Evolutionary conservation across 2,797 vertebrate species (phyloP).

Genomic region (Chelon labrosus): DNA sequence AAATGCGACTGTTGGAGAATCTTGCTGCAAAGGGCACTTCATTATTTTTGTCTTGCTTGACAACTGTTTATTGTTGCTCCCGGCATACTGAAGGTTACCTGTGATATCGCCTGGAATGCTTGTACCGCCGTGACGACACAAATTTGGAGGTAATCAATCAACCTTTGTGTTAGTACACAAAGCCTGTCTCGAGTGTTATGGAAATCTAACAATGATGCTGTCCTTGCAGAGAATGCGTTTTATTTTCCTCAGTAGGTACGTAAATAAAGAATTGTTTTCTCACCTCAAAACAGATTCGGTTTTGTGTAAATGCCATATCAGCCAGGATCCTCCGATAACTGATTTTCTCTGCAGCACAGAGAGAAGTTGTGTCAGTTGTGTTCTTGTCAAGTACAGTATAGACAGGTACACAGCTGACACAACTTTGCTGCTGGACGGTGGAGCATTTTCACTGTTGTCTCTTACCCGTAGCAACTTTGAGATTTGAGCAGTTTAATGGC

Average conservation of each 20-base stretch:
- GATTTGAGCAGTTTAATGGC: background rate
- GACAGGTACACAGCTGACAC: slow-evolving; percentile 21
- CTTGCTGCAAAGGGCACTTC: slow-evolving; percentile 68
- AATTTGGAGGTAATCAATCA: slow-evolving; percentile 86
- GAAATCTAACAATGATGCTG: slow-evolving; percentile 77
- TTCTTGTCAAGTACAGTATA: slow-evolving; percentile 22
- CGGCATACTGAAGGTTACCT: slow-evolving; percentile 77
- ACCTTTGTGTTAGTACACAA: slow-evolving; percentile 82
- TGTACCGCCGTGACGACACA: slow-evolving; percentile 72
- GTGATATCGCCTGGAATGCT: slow-evolving; percentile 68
- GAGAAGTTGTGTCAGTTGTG: too few relatives aligned
- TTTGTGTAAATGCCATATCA: slow-evolving; percentile 47
- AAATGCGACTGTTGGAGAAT: slow-evolving; percentile 58
- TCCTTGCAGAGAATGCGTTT: slow-evolving; percentile 63
- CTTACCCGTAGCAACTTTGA: background rate
- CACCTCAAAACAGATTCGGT: slow-evolving; percentile 30
- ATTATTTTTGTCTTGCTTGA: slow-evolving; percentile 78
- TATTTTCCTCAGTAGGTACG: slow-evolving; percentile 47
- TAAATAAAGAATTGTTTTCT: slow-evolving; percentile 64
- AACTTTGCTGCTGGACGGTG: slow-evolving; percentile 17
- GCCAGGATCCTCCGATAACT: slow-evolving; percentile 29
- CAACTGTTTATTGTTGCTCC: slow-evolving; percentile 77
- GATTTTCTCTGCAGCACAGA: slow-evolving; percentile 27
- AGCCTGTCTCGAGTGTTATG: slow-evolving; percentile 81
- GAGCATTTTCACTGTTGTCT: background rate